Evolutionary conservation across 2,797 vertebrate species (phyloP), one percentile per base, ranked within the genome.

Genomic region (Diplodus sargus): DNA sequence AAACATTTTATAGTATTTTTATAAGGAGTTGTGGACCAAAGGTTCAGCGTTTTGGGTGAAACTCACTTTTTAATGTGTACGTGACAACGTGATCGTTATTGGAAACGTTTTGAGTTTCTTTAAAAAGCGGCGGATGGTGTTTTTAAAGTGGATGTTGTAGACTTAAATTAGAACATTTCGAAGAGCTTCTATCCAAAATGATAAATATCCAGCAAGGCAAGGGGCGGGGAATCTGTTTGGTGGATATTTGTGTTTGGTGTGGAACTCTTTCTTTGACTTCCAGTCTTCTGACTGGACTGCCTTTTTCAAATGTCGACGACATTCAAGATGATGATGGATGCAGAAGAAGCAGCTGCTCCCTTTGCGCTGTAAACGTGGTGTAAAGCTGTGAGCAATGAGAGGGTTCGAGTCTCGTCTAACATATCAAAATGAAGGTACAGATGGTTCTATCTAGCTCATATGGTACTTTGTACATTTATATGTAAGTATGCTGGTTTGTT

Each of bases 1-100:
- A 94, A 92, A 81, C 89, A 91, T 95, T 95, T 95, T 95, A 93
- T 93, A 93, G 68, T 95, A 95, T 95, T 96, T 96, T 96, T 96
- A 88, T 95, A 95, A 92, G 90, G 90, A 90, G 89, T 91, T 92
- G 90, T 84, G 90, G 92, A 94, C 90, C 93, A 95, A 94, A 91
- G 93, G 92, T 94, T 95, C 91, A 89, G 81, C 86, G 69, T 92
- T 93, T 90, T 87, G 84, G 90, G 89, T 82, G 90, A 85, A 86
- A 84, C 83, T 91, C 85, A 82, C 84, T 94, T 94, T 92, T 89
- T 89, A 90, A 87, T 59, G 63, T 79, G 85, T 88, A 65, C 15
- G 80, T 86, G 84, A 83, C 70, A 76, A 87, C 45, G 79, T 74
- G 79, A 64, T 81, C 54, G 70, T 85, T 88, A 66, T 53, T 80